Conservation (phyloP, 1,140 invertebrate species). For the Mycetomoellerius zeteki region DNA sequence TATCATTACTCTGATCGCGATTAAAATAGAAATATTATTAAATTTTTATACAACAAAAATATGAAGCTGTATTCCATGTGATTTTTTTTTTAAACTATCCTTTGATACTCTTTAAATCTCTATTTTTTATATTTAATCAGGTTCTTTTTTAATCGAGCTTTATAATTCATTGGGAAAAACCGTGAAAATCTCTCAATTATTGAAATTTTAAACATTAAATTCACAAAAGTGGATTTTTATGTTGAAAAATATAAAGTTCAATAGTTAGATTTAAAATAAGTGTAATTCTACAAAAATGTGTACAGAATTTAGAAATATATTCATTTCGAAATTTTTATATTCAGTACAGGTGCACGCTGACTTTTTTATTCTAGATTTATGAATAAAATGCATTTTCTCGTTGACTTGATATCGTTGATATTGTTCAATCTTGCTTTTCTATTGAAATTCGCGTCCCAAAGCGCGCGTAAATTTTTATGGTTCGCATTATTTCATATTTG, state of each 20-base stretch:
- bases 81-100: no score
- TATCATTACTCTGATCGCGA: neutral
- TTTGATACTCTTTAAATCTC: neutral
- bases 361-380: conserved; percentile 1
- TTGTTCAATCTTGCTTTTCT: conserved; percentile 43
- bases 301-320: conserved; percentile 2
- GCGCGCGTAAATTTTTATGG: conserved; percentile 38
- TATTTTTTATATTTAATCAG: neutral
- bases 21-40: neutral
- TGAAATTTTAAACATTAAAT: conserved; percentile 7
- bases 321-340: neutral
- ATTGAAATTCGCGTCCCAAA: conserved; percentile 36
- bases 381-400: conserved; percentile 23
- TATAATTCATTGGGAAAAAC: neutral
- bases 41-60: neutral
- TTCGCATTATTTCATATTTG: conserved; percentile 35
- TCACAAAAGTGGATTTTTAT: neutral
- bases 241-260: neutral
- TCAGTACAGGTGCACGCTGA: neutral
- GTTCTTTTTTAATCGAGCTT: neutral
- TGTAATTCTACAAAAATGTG: neutral
- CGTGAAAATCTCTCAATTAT: neutral
- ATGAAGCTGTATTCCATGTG: neutral
- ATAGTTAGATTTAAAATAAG: neutral
- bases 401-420: neutral